Conservation (phyloP, 2,888 invertebrate genomes). For the Sphaerophoria taeniata region DNA sequence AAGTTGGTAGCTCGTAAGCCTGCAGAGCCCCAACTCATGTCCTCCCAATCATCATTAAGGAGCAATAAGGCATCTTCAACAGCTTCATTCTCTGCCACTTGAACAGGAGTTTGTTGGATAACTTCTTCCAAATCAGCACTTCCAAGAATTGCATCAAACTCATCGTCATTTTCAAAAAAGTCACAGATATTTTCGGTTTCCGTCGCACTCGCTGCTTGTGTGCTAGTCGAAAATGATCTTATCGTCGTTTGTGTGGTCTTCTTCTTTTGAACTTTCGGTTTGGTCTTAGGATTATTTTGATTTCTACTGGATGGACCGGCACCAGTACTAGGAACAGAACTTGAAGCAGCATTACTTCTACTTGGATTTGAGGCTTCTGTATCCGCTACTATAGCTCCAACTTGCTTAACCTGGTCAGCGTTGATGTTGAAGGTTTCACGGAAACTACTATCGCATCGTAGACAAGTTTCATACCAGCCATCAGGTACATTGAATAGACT, state of each 20-base stretch:
- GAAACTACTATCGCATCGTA: slow-evolving; percentile 80
- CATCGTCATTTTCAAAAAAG: slow-evolving; percentile 80
- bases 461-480: slow-evolving; percentile 81
- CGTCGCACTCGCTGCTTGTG: neutral
- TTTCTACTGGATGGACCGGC: neutral
- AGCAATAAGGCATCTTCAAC: slow-evolving; percentile 37
- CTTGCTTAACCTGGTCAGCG: slow-evolving; percentile 79
- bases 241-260: slow-evolving; percentile 24
- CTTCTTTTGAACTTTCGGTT: neutral
- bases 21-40: slow-evolving; percentile 75
- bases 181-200: slow-evolving; percentile 16
- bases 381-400: slow-evolving; percentile 79
- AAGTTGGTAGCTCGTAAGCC: neutral
- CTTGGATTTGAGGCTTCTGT: slow-evolving; percentile 26
- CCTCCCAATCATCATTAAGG: slow-evolving; percentile 75
- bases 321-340: neutral
- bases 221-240: slow-evolving; percentile 30
- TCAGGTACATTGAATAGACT: slow-evolving; percentile 78
- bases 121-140: slow-evolving; percentile 77
- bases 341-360: slow-evolving; percentile 7
- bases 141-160: slow-evolving; percentile 78
- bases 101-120: slow-evolving; percentile 4
- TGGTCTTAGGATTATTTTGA: neutral
- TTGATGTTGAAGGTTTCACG: slow-evolving; percentile 81
- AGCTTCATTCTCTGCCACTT: slow-evolving; percentile 28